Conservation (phyloP, 1,140 invertebrate genomes). For the Drosophila nebulosa region DNA sequence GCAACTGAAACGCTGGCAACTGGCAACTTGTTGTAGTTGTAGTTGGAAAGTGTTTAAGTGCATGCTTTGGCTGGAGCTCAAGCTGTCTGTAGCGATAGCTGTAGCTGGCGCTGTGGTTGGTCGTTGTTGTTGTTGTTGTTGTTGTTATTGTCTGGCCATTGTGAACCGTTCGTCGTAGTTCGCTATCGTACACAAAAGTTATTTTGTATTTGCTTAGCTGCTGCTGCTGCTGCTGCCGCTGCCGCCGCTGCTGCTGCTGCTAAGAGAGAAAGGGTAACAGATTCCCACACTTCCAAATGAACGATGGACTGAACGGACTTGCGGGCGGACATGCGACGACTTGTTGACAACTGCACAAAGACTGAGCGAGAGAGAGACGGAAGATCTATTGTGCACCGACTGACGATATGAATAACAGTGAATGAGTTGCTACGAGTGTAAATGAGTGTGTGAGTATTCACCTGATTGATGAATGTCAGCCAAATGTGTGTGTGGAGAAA, state of each 20-base stretch:
- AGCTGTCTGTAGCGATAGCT: too few relatives aligned
- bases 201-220: slow-evolving; percentile 69
- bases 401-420: slow-evolving; percentile 45
- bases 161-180: slow-evolving; percentile 12
- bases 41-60: slow-evolving; percentile 42
- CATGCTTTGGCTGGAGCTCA: slow-evolving; percentile 35
- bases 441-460: slow-evolving; percentile 39
- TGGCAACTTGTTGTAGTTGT: background rate
- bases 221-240: background rate
- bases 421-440: slow-evolving; percentile 35
- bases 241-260: background rate
- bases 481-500: slow-evolving; percentile 23
- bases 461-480: slow-evolving; percentile 76
- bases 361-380: slow-evolving; percentile 4
- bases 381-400: slow-evolving; percentile 25
- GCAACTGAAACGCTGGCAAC: background rate
- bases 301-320: slow-evolving; percentile 9
- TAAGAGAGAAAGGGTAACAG: slow-evolving; percentile 74
- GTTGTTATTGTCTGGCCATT: slow-evolving; percentile 9
- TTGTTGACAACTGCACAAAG: slow-evolving; percentile 49
- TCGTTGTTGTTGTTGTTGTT: slow-evolving; percentile 31
- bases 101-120: slow-evolving; percentile 59
- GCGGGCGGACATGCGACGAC: slow-evolving; percentile 6
- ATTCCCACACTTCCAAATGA: slow-evolving; percentile 66
- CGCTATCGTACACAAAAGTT: slow-evolving; percentile 56